Percentiles rank a stretch among this genome's conserved stretches.
phyloP scores from a whole-genome alignment of 2,113 vertebrate species.

The Myrmecophaga tridactyla region DNA sequence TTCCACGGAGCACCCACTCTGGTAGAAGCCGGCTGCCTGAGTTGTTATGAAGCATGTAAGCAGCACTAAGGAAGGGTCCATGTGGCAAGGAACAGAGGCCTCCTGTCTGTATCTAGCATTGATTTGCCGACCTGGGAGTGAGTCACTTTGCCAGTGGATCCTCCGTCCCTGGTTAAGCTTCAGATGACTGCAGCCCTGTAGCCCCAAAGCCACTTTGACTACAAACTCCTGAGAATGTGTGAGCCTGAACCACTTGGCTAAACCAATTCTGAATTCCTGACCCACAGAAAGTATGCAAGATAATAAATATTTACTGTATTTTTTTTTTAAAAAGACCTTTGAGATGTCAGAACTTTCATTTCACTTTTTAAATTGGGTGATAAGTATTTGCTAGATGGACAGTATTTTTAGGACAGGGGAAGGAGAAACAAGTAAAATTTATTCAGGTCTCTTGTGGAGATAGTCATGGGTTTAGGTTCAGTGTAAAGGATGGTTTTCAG shows the following conservation, averaged over 20 bases:
- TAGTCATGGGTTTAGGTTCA: not conserved
- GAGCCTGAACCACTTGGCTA: not conserved
- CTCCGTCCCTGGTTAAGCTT: too few relatives aligned
- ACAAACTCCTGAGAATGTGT: too few relatives aligned
- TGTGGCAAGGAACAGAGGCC: not conserved
- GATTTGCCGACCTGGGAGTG: accelerated
- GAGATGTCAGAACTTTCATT: not conserved
- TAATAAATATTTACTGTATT: not conserved
- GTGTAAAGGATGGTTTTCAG: not conserved
- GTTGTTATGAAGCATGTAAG: not conserved
- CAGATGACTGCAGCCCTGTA: too few relatives aligned
- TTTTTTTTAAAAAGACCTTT: too few relatives aligned
- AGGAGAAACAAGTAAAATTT: not conserved
- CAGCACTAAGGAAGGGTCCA: not conserved
- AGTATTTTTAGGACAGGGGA: not conserved
- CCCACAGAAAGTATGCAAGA: not conserved
- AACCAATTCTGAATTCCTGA: not conserved
- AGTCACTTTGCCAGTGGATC: not conserved
- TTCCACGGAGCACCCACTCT: not conserved
- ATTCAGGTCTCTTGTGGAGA: not conserved
- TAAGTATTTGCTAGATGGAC: not conserved
- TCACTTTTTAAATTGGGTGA: not conserved
- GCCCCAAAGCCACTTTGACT: too few relatives aligned
- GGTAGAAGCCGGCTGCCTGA: not conserved
- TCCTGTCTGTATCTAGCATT: not conserved